Base-by-base conservation (phyloP, 2,113 vertebrate genomes). In the Leucopsar rothschildi region DNA sequence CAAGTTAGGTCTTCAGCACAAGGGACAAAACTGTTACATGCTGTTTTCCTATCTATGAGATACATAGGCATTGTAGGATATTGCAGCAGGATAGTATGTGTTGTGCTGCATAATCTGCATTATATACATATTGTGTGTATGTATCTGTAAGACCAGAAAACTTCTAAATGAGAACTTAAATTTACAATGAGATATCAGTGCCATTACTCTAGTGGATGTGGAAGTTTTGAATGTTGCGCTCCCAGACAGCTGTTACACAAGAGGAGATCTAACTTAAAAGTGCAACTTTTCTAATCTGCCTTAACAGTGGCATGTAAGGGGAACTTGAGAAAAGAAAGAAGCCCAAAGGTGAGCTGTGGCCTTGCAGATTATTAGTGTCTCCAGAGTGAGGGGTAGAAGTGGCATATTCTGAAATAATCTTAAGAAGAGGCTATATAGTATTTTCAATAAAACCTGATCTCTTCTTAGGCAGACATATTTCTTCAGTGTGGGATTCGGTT, bases 1-100 rank as follows among this genome's bases (percentile, higher is more conserved):
- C 18, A 33, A n/a, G 8, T 45, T 79, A 50, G 75, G n/a, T 49
- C 37, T 92, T 85, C 21, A 73, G 63, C 21, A 65, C 12, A 55
- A 59, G 77, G 57, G 31, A 52, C 13, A 17, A 86, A 77, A 61
- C 12, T 29, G 15, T 11, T 14, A 2, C 40, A 53, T 82, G 8
- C 17, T 5, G 2, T 27, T 72, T 65, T 64, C 33, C 25, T 66
- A 0, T 78, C 44, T 37, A 0, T 45, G 15, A 23, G 16, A 28
- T 47, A 9, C 22, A 17, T 5, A n/a, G 52, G 11, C 22, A 11
- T 0, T 12, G 12, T 39, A 76, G 47, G 25, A 23, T 84, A 25
- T 24, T 68, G 49, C 28, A n/a, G 44, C 21, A 82, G 53, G 25
- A 8, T n/a, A 28, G 6, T 52, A 7, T 22, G 4, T n/a, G 16